These are phyloP conservation scores for Pandemis heparana DNA, from an alignment of 2,888 invertebrate genomes.

Conservation along the genomic window DNA sequence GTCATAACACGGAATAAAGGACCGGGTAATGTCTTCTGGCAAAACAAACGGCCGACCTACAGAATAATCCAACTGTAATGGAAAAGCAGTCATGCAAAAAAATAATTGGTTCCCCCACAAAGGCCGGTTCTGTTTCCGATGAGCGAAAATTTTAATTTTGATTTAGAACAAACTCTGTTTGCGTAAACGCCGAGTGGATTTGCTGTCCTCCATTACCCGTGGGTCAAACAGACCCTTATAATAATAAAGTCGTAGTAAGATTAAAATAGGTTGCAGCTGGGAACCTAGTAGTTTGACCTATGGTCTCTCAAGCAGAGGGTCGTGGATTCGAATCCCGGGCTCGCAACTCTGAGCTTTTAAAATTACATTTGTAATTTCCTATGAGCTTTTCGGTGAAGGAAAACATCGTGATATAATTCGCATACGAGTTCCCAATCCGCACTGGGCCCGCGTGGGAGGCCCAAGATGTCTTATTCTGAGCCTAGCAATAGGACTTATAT, in stretches of 20 bases:
- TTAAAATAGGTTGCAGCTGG: too few relatives aligned
- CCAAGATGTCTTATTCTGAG: too few relatives aligned
- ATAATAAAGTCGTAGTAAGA: not conserved
- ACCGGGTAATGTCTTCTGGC: conserved; percentile 58
- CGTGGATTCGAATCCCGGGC: too few relatives aligned
- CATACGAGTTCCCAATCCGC: too few relatives aligned
- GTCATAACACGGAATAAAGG: conserved; percentile 51
- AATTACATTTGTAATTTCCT: too few relatives aligned
- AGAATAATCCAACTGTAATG: conserved; percentile 73
- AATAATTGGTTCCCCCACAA: conserved; percentile 78
- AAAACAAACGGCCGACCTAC: conserved; percentile 67
- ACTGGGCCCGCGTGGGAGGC: too few relatives aligned
- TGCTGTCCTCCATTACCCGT: conserved; percentile 16
- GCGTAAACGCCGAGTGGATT: conserved; percentile 13
- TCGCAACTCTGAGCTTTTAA: too few relatives aligned
- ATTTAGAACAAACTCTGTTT: conserved; percentile 42
- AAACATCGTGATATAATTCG: too few relatives aligned
- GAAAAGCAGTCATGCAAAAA: conserved; percentile 76
- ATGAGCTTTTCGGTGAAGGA: too few relatives aligned
- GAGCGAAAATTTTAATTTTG: conserved; percentile 61
- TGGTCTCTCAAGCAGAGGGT: too few relatives aligned
- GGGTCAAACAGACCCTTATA: not conserved
- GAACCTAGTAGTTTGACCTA: too few relatives aligned
- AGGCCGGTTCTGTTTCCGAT: conserved; percentile 67
- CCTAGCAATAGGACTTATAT: too few relatives aligned